A percentile compares a stretch with the other conserved stretches of the same genome.
phyloP scores from a whole-genome alignment of 2,888 invertebrate species.

The Ctena decussata region DNA sequence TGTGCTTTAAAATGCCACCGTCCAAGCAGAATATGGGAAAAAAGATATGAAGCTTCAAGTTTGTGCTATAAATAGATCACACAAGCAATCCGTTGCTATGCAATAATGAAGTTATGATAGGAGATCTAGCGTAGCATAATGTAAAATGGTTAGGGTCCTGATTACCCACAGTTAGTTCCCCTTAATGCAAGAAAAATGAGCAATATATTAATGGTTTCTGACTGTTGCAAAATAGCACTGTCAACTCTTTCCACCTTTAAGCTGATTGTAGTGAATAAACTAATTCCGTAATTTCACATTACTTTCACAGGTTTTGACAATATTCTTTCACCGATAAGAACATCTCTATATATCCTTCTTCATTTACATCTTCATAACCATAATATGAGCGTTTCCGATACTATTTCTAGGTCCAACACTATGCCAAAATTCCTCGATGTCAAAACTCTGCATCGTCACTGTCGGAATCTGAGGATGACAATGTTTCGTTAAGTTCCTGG shows the following conservation, averaged over 20 bases:
- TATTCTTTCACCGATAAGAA: too few relatives aligned
- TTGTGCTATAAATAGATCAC: slow-evolving; percentile 4
- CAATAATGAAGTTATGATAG: slow-evolving; percentile 8
- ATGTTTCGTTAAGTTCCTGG: slow-evolving; percentile 75
- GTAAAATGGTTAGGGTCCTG: background rate
- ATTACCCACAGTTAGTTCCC: background rate
- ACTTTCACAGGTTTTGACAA: too few relatives aligned
- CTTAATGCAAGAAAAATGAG: background rate
- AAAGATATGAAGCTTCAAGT: slow-evolving; percentile 9
- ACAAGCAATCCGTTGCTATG: slow-evolving; percentile 7
- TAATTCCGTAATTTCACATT: too few relatives aligned
- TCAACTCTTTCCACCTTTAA: too few relatives aligned
- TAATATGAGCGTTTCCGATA: background rate
- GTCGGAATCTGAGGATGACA: slow-evolving; percentile 80
- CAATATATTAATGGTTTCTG: background rate
- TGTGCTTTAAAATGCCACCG: background rate
- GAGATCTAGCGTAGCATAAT: slow-evolving; percentile 6
- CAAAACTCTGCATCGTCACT: slow-evolving; percentile 70
- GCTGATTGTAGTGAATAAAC: too few relatives aligned
- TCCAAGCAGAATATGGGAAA: background rate
- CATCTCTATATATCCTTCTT: too few relatives aligned
- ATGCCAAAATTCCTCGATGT: background rate
- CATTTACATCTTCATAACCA: too few relatives aligned
- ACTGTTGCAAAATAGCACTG: background rate
- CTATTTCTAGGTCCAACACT: background rate